phyloP scores from a whole-genome alignment of 2,888 invertebrate genomes.

The Cremastinae sp. region DNA sequence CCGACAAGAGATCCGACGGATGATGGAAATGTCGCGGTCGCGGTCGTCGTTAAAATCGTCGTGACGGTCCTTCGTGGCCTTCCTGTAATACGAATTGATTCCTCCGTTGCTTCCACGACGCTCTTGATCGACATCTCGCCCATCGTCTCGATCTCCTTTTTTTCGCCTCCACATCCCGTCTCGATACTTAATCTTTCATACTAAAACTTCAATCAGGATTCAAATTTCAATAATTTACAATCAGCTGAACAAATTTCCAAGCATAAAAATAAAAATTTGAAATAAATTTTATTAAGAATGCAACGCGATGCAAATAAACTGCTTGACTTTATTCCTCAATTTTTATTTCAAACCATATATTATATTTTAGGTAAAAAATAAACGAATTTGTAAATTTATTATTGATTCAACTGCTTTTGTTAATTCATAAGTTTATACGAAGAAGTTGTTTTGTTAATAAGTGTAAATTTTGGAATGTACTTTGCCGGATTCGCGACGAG shows the following conservation, averaged over 20 bases:
- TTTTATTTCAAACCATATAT: no score
- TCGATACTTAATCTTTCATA: conserved; percentile 5
- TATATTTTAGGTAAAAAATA: no score
- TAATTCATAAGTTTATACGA: no score
- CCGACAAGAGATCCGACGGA: conserved; percentile 67
- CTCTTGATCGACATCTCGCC: conserved; percentile 29
- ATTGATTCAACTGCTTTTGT: no score
- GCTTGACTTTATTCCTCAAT: no score
- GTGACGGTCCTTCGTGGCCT: conserved; percentile 29
- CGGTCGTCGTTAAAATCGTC: conserved; percentile 29
- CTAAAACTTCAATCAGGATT: conserved; percentile 1
- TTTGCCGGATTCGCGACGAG: conserved; percentile 66
- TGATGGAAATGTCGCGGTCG: conserved; percentile 73
- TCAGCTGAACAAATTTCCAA: no score
- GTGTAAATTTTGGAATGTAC: conserved; percentile 4
- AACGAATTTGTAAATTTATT: conserved; percentile 2
- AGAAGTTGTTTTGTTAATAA: conserved; percentile 11
- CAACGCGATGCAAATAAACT: no score
- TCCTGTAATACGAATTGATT: conserved; percentile 3
- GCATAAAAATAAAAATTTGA: no score
- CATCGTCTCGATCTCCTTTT: conserved; percentile 8
- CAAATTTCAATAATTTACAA: conserved; percentile 1
- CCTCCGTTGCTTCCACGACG: conserved; percentile 24
- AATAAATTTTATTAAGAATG: no score
- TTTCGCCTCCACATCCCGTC: not conserved